phyloP scores from a whole-genome alignment of 2,888 invertebrate genomes.

The Ornithoptera priamus region DNA sequence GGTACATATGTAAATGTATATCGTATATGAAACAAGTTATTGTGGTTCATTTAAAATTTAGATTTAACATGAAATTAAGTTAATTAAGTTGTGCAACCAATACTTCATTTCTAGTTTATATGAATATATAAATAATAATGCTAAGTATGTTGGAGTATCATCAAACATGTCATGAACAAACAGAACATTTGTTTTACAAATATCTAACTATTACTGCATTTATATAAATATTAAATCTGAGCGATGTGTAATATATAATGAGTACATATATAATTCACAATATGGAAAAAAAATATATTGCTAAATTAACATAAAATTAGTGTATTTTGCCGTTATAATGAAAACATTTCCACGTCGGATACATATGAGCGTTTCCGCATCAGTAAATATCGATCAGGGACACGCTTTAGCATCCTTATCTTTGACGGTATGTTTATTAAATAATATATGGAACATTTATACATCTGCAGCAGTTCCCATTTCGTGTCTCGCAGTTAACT shows the following conservation, averaged over 20 bases:
- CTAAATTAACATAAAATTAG: no score
- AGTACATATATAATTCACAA: no score
- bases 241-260: no score
- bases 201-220: no score
- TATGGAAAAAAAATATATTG: no score
- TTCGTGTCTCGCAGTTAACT: conserved; percentile 39
- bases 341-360: no score
- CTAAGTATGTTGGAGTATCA: neutral
- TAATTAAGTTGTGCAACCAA: neutral
- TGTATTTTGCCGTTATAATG: no score
- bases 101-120: neutral
- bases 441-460: conserved; percentile 29
- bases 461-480: conserved; percentile 49
- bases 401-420: conserved; percentile 20
- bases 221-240: no score
- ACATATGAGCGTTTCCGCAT: neutral
- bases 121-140: neutral
- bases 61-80: neutral
- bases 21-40: neutral
- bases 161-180: neutral
- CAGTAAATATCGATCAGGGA: neutral
- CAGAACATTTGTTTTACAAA: no score
- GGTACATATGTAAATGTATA: neutral
- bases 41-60: neutral
- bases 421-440: conserved; percentile 21